phyloP scores from a whole-genome alignment of 2,113 vertebrate genomes.

The Hoplias malabaricus region DNA sequence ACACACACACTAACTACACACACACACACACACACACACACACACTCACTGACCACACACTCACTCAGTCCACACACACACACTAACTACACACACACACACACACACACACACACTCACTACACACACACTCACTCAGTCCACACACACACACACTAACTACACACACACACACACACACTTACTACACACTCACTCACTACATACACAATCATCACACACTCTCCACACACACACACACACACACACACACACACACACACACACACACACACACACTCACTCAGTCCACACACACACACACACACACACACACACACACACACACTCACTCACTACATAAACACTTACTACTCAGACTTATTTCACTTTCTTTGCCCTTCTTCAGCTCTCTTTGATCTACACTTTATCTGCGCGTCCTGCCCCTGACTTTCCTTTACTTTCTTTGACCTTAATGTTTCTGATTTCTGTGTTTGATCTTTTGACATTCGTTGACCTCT shows the following conservation, averaged over 20 bases:
- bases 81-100: too few relatives aligned
- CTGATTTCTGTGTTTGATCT: too few relatives aligned
- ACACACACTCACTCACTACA: constrained; percentile 49
- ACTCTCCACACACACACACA: too few relatives aligned
- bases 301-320: background rate
- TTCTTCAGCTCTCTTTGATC: background rate
- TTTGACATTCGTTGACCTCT: too few relatives aligned
- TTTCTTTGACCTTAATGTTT: background rate
- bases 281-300: background rate
- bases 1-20: too few relatives aligned
- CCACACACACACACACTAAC: background rate
- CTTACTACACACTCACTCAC: constrained; percentile 55
- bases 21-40: too few relatives aligned
- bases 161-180: constrained; percentile 14
- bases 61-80: background rate
- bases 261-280: background rate
- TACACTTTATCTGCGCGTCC: background rate
- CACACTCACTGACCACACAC: too few relatives aligned
- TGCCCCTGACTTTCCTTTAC: background rate
- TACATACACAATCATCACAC: background rate
- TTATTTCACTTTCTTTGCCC: background rate
- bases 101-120: background rate
- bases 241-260: background rate
- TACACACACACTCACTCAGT: background rate
- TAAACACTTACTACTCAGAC: constrained; percentile 37